A percentile compares a stretch with the other conserved stretches of the same genome.
Evolutionary conservation across 1,140 invertebrate genomes (phyloP).

Genomic region (Potamilus streckersoni): DNA sequence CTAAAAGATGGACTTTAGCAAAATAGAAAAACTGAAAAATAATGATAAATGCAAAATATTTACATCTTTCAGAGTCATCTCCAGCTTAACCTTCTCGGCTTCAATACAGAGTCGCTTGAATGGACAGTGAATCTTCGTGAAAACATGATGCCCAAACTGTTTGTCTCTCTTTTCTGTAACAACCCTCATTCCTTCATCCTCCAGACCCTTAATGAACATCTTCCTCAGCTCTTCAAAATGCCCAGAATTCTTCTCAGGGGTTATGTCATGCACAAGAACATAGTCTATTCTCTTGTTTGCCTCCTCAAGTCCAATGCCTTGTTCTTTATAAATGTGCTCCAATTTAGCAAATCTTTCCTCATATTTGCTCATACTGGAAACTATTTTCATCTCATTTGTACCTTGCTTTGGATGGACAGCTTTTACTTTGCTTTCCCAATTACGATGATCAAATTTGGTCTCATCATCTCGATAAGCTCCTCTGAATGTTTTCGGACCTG

Average conservation of each 20-base stretch:
- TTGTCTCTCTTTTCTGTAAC: constrained; percentile 27
- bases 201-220: constrained; percentile 29
- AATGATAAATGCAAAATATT: too few species aligned
- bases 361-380: constrained; percentile 7
- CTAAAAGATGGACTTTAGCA: too few species aligned
- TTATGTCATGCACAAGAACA: constrained; percentile 45
- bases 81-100: constrained; percentile 62
- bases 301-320: constrained; percentile 21
- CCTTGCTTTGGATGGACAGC: too few species aligned
- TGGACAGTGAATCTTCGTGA: constrained; percentile 58
- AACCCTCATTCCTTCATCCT: constrained; percentile 36
- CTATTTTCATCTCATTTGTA: background rate
- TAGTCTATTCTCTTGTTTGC: constrained; percentile 56
- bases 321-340: constrained; percentile 23
- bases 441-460: too few species aligned
- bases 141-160: constrained; percentile 41
- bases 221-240: constrained; percentile 21
- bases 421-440: too few species aligned
- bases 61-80: constrained; percentile 57
- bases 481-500: too few species aligned
- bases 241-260: constrained; percentile 19
- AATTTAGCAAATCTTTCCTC: constrained; percentile 20
- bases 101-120: constrained; percentile 62
- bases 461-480: too few species aligned
- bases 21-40: too few species aligned